phyloP scores from a whole-genome alignment of 2,113 vertebrate species.

The Illadopsis cleaveri region DNA sequence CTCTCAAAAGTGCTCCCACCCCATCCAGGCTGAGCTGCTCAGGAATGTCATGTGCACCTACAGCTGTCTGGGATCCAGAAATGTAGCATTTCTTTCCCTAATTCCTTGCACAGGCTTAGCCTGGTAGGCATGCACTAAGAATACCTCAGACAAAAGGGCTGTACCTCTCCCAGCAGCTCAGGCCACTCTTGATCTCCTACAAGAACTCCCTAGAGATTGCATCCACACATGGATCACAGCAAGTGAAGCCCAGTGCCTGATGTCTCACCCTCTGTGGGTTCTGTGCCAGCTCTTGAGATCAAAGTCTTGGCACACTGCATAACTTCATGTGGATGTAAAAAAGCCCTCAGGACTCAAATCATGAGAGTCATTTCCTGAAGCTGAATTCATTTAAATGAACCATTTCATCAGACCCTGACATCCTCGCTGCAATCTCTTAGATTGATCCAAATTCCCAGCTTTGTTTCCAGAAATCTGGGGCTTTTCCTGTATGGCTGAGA shows the following conservation, averaged over 20 bases:
- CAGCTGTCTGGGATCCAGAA: neutral
- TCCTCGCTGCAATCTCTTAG: neutral
- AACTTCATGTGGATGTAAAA: neutral
- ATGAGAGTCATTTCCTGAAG: neutral
- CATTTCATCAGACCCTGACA: neutral
- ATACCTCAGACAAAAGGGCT: neutral
- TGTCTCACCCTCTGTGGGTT: neutral
- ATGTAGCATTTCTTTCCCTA: neutral
- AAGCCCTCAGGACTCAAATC: neutral
- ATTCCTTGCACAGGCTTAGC: neutral
- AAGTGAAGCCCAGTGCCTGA: neutral
- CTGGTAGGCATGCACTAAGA: neutral
- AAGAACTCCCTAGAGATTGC: neutral
- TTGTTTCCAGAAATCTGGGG: neutral
- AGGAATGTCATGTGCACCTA: rapidly evolving
- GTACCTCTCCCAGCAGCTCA: neutral
- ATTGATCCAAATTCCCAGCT: neutral
- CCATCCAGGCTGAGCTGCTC: neutral
- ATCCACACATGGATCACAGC: neutral
- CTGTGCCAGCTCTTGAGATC: neutral
- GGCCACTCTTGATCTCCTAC: neutral
- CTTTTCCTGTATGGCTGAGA: neutral
- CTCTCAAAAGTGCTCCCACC: neutral
- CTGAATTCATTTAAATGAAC: neutral
- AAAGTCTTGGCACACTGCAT: neutral